Base-by-base conservation (phyloP, 2,797 vertebrate genomes). In the Hybognathus amarus region DNA sequence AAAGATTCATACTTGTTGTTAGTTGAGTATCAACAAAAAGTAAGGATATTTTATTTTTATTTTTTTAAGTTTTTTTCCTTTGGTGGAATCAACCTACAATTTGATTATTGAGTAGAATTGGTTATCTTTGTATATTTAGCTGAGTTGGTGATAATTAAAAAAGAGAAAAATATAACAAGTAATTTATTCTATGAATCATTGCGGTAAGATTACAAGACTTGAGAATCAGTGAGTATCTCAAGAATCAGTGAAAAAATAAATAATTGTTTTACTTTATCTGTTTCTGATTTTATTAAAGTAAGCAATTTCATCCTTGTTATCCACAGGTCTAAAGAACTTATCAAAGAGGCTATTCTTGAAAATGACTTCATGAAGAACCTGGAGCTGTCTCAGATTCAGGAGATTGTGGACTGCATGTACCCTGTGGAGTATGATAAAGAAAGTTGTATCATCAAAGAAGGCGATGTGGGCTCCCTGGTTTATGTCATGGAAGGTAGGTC, bases 351-450 rank as follows among this genome's bases (percentile, higher is more conserved):
- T 0, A 99, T 99, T 91, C 95, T 98, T 89, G 98, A 99, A 93
- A 99, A 99, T 92, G 98, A 99, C 94, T 99, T 99, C 91, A 99
- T 99, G 98, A 99, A 99, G 95, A 99, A 99, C 90, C 94, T 99
- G 90, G 98, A 99, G 90, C 92, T 99, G 90, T 99, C 98, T 0
- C 98, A 99, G 95, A 99, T 99, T 91, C 98, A 99, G 87, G 98
- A 99, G 95, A 99, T 99, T 68, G 98, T 99, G 94, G 98, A 99
- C 95, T 99, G 98, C 96, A 99, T 99, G 98, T 99, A 99, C 90
- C 98, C 98, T 0, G 98, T 98, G 91, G 98, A 99, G 89, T 99
- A 98, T 90, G 97, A 97, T 88, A 98, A 98, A 88, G 97, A 98
- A 94, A 98, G 97, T 90, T 98, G 97, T 86, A 99, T 99, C 93